phyloP scores from a whole-genome alignment of 2,113 vertebrate species.

The Pycnonotus jocosus region DNA sequence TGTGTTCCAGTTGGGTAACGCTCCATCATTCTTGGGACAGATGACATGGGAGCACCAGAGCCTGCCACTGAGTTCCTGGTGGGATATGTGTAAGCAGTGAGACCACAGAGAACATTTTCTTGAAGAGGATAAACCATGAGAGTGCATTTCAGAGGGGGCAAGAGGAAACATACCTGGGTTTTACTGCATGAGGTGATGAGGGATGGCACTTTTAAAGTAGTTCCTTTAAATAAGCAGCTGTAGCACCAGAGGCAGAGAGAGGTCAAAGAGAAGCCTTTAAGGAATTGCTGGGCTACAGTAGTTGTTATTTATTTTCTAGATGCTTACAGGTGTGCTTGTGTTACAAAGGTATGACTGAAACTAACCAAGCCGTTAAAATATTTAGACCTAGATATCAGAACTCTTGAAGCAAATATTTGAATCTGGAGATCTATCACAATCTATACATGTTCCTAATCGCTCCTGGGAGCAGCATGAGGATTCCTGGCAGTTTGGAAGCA shows the following conservation, averaged over 20 bases:
- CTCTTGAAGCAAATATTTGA: background rate
- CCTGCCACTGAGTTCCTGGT: accelerated
- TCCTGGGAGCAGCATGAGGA: background rate
- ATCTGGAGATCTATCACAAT: background rate
- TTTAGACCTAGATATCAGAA: background rate
- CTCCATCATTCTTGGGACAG: background rate
- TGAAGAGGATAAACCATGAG: background rate
- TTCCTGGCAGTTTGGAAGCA: background rate
- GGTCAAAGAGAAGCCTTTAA: background rate
- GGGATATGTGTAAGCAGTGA: background rate
- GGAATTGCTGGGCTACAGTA: background rate
- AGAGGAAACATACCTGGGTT: background rate
- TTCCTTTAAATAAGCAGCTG: background rate
- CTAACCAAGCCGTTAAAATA: background rate
- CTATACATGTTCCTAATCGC: accelerated
- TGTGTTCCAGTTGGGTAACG: background rate
- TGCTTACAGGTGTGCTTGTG: background rate
- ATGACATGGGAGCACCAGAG: accelerated
- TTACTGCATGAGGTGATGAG: background rate
- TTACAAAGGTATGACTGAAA: background rate
- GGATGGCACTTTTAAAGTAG: background rate
- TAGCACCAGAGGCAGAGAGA: background rate
- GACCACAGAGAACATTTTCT: background rate
- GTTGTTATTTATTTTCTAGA: background rate
- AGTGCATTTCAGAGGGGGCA: background rate